These are phyloP conservation scores for Hoplostethus atlanticus DNA, from an alignment of 2,797 vertebrate genomes.

Conservation along the genomic window DNA sequence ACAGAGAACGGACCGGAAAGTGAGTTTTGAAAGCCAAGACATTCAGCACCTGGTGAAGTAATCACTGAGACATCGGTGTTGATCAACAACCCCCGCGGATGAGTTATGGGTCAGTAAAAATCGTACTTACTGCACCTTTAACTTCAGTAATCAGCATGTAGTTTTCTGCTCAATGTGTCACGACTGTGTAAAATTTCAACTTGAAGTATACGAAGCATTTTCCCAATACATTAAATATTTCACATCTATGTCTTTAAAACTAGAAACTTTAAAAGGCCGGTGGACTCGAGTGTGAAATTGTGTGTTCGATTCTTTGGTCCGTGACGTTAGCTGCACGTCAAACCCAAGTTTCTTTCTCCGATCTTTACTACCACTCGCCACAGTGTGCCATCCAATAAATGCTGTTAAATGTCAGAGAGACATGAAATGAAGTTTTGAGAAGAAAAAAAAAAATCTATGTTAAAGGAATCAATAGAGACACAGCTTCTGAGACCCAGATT, in stretches of 20 bases:
- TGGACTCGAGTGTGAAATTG: slow-evolving; percentile 45
- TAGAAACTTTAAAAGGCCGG: neutral
- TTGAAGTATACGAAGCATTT: slow-evolving; percentile 7
- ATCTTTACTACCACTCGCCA: slow-evolving; percentile 40
- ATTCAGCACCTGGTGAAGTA: too few relatives aligned
- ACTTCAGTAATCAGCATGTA: too few relatives aligned
- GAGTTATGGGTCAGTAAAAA: too few relatives aligned
- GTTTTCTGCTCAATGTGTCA: neutral
- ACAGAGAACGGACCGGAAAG: too few relatives aligned
- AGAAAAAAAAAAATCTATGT: slow-evolving; percentile 7
- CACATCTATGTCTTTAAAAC: slow-evolving; percentile 41
- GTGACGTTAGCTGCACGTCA: neutral
- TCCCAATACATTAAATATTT: neutral
- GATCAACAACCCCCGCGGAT: too few relatives aligned
- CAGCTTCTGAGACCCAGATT: slow-evolving; percentile 11
- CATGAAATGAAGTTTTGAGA: slow-evolving; percentile 31
- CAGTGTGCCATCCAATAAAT: slow-evolving; percentile 38
- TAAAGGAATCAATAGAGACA: slow-evolving; percentile 28
- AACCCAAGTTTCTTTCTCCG: slow-evolving; percentile 21
- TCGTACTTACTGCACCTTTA: too few relatives aligned
- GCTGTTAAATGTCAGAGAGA: slow-evolving; percentile 38
- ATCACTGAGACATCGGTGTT: too few relatives aligned
- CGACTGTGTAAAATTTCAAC: slow-evolving; percentile 36
- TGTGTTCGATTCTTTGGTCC: slow-evolving; percentile 58
- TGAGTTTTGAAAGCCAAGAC: too few relatives aligned